A percentile compares a stretch with the other conserved stretches of the same genome.
Evolutionary conservation across 2,888 invertebrate species (phyloP).

Genomic region (Hyppa rectilinea): DNA sequence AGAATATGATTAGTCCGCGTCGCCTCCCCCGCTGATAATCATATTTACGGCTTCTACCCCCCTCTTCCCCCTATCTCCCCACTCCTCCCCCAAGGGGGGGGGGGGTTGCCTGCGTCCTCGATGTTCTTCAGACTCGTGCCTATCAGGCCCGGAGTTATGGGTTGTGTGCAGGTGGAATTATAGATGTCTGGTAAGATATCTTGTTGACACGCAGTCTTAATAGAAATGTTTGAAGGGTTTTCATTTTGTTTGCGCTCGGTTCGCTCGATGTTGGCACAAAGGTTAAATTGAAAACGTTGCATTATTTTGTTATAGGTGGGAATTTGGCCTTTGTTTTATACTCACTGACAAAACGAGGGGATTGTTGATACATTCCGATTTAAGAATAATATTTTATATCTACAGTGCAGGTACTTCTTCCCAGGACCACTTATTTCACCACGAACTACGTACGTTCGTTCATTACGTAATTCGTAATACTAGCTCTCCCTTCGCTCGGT

Average conservation of each 20-base stretch:
- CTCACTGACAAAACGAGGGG: too few relatives aligned
- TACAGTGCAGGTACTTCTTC: too few relatives aligned
- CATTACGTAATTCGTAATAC: too few relatives aligned
- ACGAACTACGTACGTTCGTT: too few relatives aligned
- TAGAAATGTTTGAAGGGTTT: slow-evolving; percentile 34
- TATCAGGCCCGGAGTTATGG: slow-evolving; percentile 62
- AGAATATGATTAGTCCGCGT: slow-evolving; percentile 90
- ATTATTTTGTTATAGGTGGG: too few relatives aligned
- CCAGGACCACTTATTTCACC: too few relatives aligned
- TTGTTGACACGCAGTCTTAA: slow-evolving; percentile 37
- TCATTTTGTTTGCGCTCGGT: neutral
- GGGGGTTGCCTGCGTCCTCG: slow-evolving; percentile 66
- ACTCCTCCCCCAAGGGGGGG: slow-evolving; percentile 39
- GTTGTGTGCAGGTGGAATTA: slow-evolving; percentile 57
- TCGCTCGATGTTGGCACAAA: too few relatives aligned
- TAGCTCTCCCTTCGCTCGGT: too few relatives aligned
- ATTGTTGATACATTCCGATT: too few relatives aligned
- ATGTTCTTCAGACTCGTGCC: slow-evolving; percentile 70
- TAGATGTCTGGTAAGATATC: slow-evolving; percentile 54
- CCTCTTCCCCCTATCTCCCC: slow-evolving; percentile 58
- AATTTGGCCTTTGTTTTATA: too few relatives aligned
- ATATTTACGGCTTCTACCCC: slow-evolving; percentile 87
- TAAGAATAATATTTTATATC: too few relatives aligned
- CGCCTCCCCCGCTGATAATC: slow-evolving; percentile 90
- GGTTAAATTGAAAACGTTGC: too few relatives aligned